Percentiles rank a stretch among this genome's conserved stretches.
Evolutionary conservation across 2,113 vertebrate genomes (phyloP).

Genomic region (Eurystomus gularis): DNA sequence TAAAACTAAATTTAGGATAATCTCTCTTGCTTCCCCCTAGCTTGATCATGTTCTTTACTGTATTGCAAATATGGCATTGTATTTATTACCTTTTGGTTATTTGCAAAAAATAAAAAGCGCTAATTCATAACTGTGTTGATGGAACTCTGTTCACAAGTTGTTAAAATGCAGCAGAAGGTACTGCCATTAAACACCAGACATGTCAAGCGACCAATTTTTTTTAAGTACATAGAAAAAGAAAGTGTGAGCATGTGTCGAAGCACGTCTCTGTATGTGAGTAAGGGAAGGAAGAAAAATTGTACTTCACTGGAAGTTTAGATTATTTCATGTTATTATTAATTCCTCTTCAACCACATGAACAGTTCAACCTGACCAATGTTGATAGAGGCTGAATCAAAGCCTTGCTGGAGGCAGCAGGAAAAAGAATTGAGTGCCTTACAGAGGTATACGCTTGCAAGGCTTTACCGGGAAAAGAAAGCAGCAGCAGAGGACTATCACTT

Average conservation of each 20-base stretch:
- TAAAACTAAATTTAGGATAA: not conserved
- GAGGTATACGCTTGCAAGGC: not conserved
- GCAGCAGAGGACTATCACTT: fast-evolving
- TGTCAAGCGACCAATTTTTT: not conserved
- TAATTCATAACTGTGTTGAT: not conserved
- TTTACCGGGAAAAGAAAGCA: not conserved
- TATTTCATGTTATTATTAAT: not conserved
- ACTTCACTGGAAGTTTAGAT: not conserved
- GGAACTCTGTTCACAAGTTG: not conserved
- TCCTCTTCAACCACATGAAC: not conserved
- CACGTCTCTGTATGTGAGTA: not conserved
- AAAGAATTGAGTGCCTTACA: not conserved
- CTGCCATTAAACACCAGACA: not conserved
- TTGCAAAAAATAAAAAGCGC: not conserved
- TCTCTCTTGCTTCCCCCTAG: not conserved
- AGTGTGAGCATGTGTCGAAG: not conserved
- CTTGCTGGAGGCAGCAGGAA: not conserved
- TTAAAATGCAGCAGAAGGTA: not conserved
- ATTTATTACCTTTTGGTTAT: not conserved
- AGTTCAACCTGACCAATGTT: not conserved
- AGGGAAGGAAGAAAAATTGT: not conserved
- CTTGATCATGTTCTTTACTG: not conserved
- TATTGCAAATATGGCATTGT: not conserved
- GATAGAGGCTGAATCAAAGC: not conserved
- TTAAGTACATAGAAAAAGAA: not conserved